Evolutionary conservation across 23 tunicate species (phyloP), one percentile per base, ranked within the genome.

Genomic region (Trididemnum clinides): DNA sequence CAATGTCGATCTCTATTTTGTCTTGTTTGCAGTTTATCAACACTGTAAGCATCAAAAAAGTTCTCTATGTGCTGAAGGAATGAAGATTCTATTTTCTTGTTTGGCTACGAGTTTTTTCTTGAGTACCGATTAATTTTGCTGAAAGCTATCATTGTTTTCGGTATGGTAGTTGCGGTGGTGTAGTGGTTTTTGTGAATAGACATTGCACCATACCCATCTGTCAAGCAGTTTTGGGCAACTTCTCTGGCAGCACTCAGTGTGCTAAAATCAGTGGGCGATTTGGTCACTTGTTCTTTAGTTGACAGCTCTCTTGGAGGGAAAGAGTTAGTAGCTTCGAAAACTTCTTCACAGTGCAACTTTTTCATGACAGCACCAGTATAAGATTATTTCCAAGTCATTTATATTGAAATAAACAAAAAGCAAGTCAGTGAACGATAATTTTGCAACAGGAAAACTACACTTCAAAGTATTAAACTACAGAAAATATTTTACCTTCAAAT

Each of bases 131-230:
- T 69, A 6, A 69, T 31, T 31, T 69, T 33, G 39, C 76, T 69
- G 39, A 69, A 69, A 31, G 12, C 31, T 69, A 37, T n/a, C n/a
- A n/a, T 6, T 38, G 39, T 31, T 27, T 69, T 18, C 6, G 28
- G 38, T 31, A 69, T 33, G 28, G 6, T 69, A 6, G 3, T 31
- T 69, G 76, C 76, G 31, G 31, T 69, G n/a, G 18, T 69, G 7
- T 31, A 69, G 18, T 69, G 18, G 31, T n/a, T 69, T 35, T 10
- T 31, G 38, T 31, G 76, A 21, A 28, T 31, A 28, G 10, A 69
- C 76, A n/a, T 27, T 69, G 76, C 76, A 69, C 76, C 37, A 69
- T 4, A 69, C 76, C 76, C 76, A 69, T 69, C 76, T 69, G 39
- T 69, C 37, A 31, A 27, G 76, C 39, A 69, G 76, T 33, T 62